Evolutionary conservation across 2,113 vertebrate species (phyloP), one percentile per base, ranked within the genome.

Genomic region (Apodemus sylvaticus): DNA sequence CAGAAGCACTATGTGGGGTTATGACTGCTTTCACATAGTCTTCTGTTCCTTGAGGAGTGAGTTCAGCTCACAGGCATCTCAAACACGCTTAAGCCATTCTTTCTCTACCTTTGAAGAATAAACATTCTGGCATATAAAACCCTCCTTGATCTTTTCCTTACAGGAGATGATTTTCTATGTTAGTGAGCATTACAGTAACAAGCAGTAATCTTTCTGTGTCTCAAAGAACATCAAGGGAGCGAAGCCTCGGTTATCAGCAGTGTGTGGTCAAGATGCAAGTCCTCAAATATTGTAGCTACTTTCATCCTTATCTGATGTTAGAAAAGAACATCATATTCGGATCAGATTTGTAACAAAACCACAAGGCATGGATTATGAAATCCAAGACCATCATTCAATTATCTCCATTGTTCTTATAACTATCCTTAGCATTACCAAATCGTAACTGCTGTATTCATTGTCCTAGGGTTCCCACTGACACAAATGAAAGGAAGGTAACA

Each of bases 301-400:
- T 90, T 94, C 53, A 22, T 86, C 85, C 92, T 62, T 42, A 55
- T 81, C 66, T 90, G 92, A 51, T 73, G 93, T 90, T 39, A 45
- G 45, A 94, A 95, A 97, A 94, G 96, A 96, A 94, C 76, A 94
- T 13, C 48, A 51, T 90, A 86, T 95, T 96, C 92, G 81, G 51
- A 94, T 62, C 6, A 51, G 10, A 39, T 20, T 81, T 73, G 53
- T 34, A 82, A 85, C 29, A 64, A 85, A 95, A 88, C 68, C 74
- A 89, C 60, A 71, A 60, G 86, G 76, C 36, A 62, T 1, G 48
- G 92, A 17, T 24, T 93, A 78, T 73, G 77, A 95, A 89, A 86
- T 62, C 7, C 24, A 62, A 94, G 53, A 11, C 31, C 58, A 45
- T 89, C 31, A 42, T 68, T 95, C 24, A 53, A 3, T 74, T 83